These are phyloP conservation scores for Euwallacea similis DNA, from an alignment of 1,140 invertebrate species.

Conservation along the genomic window DNA sequence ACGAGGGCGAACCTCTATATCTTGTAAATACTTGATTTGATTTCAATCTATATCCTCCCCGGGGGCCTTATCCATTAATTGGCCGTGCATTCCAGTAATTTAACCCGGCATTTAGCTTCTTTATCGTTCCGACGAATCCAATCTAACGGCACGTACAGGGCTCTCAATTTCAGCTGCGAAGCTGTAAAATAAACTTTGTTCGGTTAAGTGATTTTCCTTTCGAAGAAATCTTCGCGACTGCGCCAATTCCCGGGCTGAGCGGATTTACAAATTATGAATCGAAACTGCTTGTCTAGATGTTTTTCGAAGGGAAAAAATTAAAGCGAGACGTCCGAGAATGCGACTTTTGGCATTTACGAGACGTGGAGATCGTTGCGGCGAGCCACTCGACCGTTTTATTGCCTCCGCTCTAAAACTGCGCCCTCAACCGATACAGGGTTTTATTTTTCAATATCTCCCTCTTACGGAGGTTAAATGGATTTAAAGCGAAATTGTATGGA, in stretches of 20 bases:
- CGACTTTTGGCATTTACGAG: slow-evolving; percentile 10
- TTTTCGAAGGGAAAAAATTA: slow-evolving; percentile 1
- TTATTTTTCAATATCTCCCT: slow-evolving; percentile 11
- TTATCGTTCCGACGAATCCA: slow-evolving; percentile 16
- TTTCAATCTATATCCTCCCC: neutral
- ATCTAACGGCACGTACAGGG: slow-evolving; percentile 12
- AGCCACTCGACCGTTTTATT: slow-evolving; percentile 21
- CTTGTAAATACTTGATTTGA: neutral
- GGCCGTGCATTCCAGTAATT: slow-evolving; percentile 10
- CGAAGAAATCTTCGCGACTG: too few relatives aligned
- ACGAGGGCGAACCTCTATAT: too few relatives aligned
- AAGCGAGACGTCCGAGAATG: slow-evolving; percentile 1
- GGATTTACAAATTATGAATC: neutral
- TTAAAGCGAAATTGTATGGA: neutral
- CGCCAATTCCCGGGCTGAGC: too few relatives aligned
- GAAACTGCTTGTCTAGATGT: neutral
- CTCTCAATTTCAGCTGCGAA: slow-evolving; percentile 15
- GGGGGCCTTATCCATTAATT: slow-evolving; percentile 5
- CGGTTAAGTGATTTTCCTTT: slow-evolving; percentile 13
- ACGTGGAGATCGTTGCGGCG: neutral
- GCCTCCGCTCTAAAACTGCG: slow-evolving; percentile 4
- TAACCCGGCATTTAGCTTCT: slow-evolving; percentile 16
- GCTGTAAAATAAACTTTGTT: slow-evolving; percentile 18
- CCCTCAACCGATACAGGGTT: slow-evolving; percentile 1
- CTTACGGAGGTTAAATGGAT: slow-evolving; percentile 2